These are phyloP conservation scores for Chionis minor DNA, from an alignment of 2,113 vertebrate genomes.

Conservation along the genomic window DNA sequence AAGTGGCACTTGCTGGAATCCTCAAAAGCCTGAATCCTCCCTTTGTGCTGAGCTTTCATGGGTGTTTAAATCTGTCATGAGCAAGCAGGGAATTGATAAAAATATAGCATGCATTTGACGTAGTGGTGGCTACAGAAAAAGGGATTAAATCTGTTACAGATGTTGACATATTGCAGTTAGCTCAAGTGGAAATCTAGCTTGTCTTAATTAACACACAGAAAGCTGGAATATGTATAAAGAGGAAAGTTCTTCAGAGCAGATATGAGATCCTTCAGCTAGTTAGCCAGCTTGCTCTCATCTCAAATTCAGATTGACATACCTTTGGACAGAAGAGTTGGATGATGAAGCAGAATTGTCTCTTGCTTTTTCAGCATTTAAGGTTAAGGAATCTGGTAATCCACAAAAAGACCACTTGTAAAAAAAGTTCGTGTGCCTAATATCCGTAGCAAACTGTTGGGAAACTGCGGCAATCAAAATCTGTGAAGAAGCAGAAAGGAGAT, in stretches of 20 bases:
- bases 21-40: background rate
- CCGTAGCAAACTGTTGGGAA: background rate
- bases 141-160: background rate
- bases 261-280: background rate
- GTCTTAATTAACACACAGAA: background rate
- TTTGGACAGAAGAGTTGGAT: background rate
- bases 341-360: background rate
- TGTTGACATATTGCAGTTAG: constrained; percentile 19
- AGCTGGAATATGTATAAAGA: background rate
- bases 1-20: background rate
- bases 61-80: background rate
- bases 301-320: background rate
- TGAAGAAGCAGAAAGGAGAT: background rate
- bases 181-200: background rate
- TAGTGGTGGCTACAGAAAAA: background rate
- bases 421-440: background rate
- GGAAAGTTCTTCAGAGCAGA: background rate
- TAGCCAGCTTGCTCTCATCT: background rate
- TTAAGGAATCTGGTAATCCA: background rate
- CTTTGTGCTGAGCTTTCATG: background rate
- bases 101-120: constrained; percentile 2
- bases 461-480: background rate
- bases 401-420: background rate
- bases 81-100: background rate
- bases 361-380: background rate